phyloP scores from a whole-genome alignment of 1,140 invertebrate species.

The Bombus turneri region DNA sequence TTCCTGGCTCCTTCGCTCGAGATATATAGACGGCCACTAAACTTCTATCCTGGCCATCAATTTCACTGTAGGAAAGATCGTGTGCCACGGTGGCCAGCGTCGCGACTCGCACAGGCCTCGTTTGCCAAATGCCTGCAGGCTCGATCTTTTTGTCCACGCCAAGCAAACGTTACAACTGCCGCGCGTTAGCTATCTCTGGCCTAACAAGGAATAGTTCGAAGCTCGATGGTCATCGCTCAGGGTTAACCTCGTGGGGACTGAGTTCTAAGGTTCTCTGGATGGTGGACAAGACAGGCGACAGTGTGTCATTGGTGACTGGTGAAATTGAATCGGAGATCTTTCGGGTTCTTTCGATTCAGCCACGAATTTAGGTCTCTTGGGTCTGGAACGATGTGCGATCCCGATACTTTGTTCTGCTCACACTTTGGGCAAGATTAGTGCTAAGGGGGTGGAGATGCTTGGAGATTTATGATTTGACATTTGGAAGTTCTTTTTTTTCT shows the following conservation, averaged over 20 bases:
- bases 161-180: background rate
- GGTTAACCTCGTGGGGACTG: conserved; percentile 37
- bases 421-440: background rate
- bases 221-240: conserved; percentile 61
- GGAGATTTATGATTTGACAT: background rate
- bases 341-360: background rate
- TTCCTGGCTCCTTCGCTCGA: conserved; percentile 52
- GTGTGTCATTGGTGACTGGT: background rate
- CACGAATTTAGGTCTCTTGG: background rate
- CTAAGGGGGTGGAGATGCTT: no score
- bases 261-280: conserved; percentile 23
- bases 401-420: background rate
- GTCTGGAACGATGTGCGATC: background rate
- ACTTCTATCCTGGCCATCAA: conserved; percentile 74
- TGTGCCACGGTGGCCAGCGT: conserved; percentile 39
- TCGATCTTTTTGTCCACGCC: conserved; percentile 62
- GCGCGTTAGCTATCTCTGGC: conserved; percentile 46
- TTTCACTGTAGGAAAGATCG: conserved; percentile 68
- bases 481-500: background rate
- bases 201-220: conserved; percentile 49
- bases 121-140: conserved; percentile 60
- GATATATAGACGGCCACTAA: conserved; percentile 72
- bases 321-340: conserved; percentile 19
- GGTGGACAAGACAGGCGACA: conserved; percentile 11
- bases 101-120: conserved; percentile 55